Percentiles rank a stretch among this genome's conserved stretches.
Conservation (phyloP, 2,797 vertebrate species). For the Eutrigla gurnardus region DNA sequence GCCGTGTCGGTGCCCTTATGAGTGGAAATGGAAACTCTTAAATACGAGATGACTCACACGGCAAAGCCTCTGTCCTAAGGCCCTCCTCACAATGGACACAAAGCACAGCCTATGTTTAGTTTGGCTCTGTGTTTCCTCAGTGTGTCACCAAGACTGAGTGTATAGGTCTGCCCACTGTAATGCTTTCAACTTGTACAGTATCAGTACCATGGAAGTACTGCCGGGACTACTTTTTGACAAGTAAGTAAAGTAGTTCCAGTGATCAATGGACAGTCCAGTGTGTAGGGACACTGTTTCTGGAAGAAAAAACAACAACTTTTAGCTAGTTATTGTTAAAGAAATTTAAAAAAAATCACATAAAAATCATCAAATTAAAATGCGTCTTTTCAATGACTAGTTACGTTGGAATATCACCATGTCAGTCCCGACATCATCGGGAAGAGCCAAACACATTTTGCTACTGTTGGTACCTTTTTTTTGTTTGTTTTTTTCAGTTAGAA, state of each 20-base stretch:
- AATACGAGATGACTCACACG: constrained; percentile 66
- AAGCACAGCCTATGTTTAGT: constrained; percentile 63
- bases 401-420: too few relatives aligned
- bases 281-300: neutral
- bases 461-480: too few relatives aligned
- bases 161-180: constrained; percentile 39
- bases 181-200: constrained; percentile 9
- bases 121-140: constrained; percentile 55
- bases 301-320: neutral
- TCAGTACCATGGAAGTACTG: constrained; percentile 12
- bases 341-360: too few relatives aligned
- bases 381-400: too few relatives aligned
- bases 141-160: constrained; percentile 37
- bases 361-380: too few relatives aligned
- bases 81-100: constrained; percentile 66
- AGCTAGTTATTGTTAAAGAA: too few relatives aligned
- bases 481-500: neutral
- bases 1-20: constrained; percentile 56
- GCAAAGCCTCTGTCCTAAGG: constrained; percentile 60
- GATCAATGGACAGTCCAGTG: neutral
- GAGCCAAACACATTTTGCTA: too few relatives aligned
- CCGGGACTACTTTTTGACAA: neutral
- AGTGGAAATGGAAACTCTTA: constrained; percentile 74
- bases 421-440: too few relatives aligned
- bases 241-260: neutral